Conservation (phyloP, 2,888 invertebrate species). For the Halictus ligatus region DNA sequence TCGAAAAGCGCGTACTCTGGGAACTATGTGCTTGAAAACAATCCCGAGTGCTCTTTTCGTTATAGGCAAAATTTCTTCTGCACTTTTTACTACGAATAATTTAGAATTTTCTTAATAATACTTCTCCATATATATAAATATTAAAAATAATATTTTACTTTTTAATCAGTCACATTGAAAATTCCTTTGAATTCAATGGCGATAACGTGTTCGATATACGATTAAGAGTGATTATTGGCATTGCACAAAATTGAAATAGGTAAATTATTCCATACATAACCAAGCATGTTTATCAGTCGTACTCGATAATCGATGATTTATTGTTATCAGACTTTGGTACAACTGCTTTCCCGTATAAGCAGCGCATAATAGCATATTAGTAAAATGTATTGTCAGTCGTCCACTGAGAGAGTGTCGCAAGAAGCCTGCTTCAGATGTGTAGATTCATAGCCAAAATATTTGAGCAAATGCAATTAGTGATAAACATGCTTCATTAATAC, state of each 20-base stretch:
- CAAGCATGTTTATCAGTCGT: not conserved
- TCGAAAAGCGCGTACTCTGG: not conserved
- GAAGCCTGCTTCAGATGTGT: not conserved
- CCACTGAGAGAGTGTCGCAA: not conserved
- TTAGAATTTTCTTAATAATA: not conserved
- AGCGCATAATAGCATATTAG: not conserved
- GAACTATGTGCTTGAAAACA: not conserved
- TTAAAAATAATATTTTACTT: not conserved
- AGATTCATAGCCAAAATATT: not conserved
- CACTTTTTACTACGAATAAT: not conserved
- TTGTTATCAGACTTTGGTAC: not conserved
- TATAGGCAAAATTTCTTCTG: not conserved
- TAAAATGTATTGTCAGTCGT: constrained; percentile 2
- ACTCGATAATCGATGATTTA: not conserved
- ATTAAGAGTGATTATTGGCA: not conserved
- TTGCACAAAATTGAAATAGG: not conserved
- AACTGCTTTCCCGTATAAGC: not conserved
- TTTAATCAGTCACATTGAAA: constrained; percentile 7
- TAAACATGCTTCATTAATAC: not conserved
- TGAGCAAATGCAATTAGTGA: not conserved
- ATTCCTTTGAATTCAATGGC: not conserved
- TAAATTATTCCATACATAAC: not conserved
- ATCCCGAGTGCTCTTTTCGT: not conserved
- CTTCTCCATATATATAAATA: not conserved
- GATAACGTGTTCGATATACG: not conserved